Evolutionary conservation across 2,113 vertebrate genomes (phyloP).

Genomic region (Leptodactylus fuscus): DNA sequence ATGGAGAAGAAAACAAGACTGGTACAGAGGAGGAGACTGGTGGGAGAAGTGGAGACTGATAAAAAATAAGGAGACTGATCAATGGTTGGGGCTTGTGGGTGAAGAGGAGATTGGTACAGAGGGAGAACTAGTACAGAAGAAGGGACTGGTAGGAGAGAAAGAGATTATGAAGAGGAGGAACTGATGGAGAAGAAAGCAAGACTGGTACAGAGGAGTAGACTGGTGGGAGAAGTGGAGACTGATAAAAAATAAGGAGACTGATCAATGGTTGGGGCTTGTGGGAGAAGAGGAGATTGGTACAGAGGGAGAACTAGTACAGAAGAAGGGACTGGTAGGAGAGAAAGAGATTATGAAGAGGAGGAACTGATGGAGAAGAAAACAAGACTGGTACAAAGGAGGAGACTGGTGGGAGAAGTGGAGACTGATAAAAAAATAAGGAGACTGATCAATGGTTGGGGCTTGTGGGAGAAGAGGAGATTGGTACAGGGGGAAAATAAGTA

Average conservation of each 20-base stretch:
- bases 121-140: background rate
- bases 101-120: background rate
- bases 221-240: background rate
- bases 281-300: background rate
- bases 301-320: background rate
- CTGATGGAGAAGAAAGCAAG: no score
- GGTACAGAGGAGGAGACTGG: background rate
- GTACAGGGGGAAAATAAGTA: background rate
- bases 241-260: background rate
- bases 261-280: background rate
- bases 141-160: background rate
- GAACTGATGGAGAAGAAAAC: background rate
- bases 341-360: background rate
- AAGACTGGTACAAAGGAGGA: background rate
- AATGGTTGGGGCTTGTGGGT: background rate
- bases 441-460: background rate
- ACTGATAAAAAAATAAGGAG: background rate
- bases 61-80: no score
- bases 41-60: background rate
- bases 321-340: background rate
- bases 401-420: background rate
- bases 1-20: no score
- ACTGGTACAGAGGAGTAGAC: background rate
- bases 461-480: background rate
- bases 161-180: background rate